phyloP scores from a whole-genome alignment of 2,888 invertebrate species.

The Trichogramma dendrolimi region DNA sequence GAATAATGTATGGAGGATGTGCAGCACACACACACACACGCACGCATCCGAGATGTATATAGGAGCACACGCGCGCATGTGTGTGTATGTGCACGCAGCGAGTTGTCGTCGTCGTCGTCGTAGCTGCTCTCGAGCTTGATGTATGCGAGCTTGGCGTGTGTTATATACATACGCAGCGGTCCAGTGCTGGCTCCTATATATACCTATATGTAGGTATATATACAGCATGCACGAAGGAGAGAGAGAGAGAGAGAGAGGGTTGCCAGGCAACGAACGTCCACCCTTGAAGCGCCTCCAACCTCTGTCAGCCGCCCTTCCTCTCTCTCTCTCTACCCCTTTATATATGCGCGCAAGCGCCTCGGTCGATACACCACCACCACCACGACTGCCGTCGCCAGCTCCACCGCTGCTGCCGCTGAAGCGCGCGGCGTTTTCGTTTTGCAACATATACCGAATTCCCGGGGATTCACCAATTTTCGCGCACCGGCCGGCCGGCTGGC shows the following conservation, averaged over 20 bases:
- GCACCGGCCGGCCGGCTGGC: conserved; percentile 29
- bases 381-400: too few species aligned
- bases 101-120: too few species aligned
- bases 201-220: too few species aligned
- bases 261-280: conserved; percentile 50
- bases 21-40: too few species aligned
- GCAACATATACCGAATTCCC: conserved; percentile 35
- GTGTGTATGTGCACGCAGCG: too few species aligned
- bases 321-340: conserved; percentile 26
- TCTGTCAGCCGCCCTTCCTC: conserved; percentile 31
- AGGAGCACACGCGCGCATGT: too few species aligned
- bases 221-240: background rate
- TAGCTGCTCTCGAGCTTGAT: too few species aligned
- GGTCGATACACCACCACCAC: conserved; percentile 43
- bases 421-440: conserved; percentile 29
- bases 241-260: conserved; percentile 32
- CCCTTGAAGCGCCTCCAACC: conserved; percentile 44
- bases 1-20: conserved; percentile 44
- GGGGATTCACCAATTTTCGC: conserved; percentile 49
- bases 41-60: too few species aligned
- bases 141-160: too few species aligned
- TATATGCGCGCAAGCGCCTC: conserved; percentile 27
- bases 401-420: too few species aligned
- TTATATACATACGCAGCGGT: too few species aligned
- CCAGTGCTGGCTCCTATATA: too few species aligned